Conservation (phyloP, 2,797 vertebrate species). For the Sebastes iracundus region DNA sequence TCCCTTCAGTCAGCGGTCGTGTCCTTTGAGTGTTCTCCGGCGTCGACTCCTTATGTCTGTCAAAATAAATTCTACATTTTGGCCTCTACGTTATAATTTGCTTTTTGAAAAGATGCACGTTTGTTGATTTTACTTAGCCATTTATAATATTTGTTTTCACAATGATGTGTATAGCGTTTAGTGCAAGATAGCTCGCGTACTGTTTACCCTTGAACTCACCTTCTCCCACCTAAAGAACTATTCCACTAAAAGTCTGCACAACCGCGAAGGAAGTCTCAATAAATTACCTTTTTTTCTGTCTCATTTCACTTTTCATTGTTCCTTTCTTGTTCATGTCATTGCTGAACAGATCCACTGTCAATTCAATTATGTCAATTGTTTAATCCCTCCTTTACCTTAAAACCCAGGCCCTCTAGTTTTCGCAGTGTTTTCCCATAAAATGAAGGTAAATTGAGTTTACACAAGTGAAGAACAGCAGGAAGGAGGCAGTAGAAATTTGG, state of each 20-base stretch:
- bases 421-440: not conserved
- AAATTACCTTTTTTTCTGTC: not conserved
- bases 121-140: not conserved
- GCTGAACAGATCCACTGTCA: not conserved
- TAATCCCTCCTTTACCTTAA: not conserved
- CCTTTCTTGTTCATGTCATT: not conserved
- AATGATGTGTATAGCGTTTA: not conserved
- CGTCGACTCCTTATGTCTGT: not conserved
- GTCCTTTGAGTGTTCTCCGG: not conserved
- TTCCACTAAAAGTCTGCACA: not conserved
- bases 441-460: not conserved
- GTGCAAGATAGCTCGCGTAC: not conserved
- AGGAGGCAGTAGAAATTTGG: not conserved
- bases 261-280: not conserved
- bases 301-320: not conserved
- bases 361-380: not conserved
- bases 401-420: not conserved
- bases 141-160: not conserved
- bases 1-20: not conserved
- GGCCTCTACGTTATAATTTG: not conserved
- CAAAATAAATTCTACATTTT: slow-evolving; percentile 3
- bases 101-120: not conserved
- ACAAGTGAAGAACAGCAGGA: not conserved
- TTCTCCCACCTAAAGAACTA: not conserved
- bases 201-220: not conserved